Evolutionary conservation across 2,113 vertebrate species (phyloP).

Genomic region (Campylorhamphus procurvoides): DNA sequence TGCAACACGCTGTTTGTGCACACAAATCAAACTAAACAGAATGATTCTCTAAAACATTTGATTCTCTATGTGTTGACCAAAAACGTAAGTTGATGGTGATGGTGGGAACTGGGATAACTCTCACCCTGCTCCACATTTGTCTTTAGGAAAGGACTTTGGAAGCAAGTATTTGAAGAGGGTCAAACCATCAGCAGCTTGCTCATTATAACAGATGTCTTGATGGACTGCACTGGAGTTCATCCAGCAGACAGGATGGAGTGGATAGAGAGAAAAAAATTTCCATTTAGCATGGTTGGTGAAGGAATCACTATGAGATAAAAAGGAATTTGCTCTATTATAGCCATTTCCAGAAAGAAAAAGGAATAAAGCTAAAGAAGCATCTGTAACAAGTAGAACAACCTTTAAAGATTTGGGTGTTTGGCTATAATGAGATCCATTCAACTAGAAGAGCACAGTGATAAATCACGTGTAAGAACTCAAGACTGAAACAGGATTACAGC

Average conservation of each 20-base stretch:
- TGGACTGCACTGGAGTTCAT: constrained; percentile 42
- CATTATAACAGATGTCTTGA: constrained; percentile 57
- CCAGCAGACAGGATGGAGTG: constrained; percentile 3
- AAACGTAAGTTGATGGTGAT: neutral
- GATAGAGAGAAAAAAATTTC: neutral
- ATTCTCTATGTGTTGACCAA: neutral
- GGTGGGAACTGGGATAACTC: neutral
- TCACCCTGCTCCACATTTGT: neutral
- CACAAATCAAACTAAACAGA: neutral
- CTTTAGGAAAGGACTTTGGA: neutral
- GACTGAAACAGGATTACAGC: neutral
- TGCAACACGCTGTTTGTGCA: neutral
- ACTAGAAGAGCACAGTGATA: neutral
- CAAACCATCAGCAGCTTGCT: constrained; percentile 53
- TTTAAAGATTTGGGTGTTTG: neutral
- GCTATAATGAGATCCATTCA: neutral
- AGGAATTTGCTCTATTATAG: neutral
- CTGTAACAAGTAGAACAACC: neutral
- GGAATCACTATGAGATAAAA: neutral
- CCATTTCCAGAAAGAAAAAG: neutral
- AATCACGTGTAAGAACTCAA: neutral
- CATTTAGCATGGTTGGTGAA: neutral
- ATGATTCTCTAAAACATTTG: no score
- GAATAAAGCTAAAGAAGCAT: neutral
- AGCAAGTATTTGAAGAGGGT: neutral